A percentile compares a stretch with the other conserved stretches of the same genome.
These are phyloP conservation scores for Hylaea fasciaria DNA, from an alignment of 2,888 invertebrate genomes.

Conservation along the genomic window DNA sequence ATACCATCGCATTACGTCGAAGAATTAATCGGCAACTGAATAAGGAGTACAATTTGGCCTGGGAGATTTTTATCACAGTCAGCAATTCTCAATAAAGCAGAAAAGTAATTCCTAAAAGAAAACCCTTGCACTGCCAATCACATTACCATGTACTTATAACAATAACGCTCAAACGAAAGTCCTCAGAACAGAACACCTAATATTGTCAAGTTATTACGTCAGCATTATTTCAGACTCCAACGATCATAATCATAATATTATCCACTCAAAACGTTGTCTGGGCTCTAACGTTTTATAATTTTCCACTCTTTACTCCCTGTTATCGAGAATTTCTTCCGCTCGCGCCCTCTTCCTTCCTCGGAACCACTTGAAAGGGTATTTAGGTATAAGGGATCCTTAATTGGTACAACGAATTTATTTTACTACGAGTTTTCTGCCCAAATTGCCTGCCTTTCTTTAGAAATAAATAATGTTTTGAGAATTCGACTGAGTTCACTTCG, in stretches of 20 bases:
- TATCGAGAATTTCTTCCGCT: slow-evolving; percentile 80
- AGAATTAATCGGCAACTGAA: no score
- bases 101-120: slow-evolving; percentile 4
- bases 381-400: slow-evolving; percentile 78
- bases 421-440: slow-evolving; percentile 60
- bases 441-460: slow-evolving; percentile 49
- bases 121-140: slow-evolving; percentile 7
- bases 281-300: slow-evolving; percentile 75
- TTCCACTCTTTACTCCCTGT: slow-evolving; percentile 74
- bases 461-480: slow-evolving; percentile 45
- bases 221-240: slow-evolving; percentile 56
- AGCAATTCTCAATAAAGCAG: neutral
- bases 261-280: slow-evolving; percentile 63
- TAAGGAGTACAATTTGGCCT: neutral
- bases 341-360: slow-evolving; percentile 75
- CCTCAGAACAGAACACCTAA: slow-evolving; percentile 32
- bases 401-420: slow-evolving; percentile 77
- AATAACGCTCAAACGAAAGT: slow-evolving; percentile 23
- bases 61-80: neutral
- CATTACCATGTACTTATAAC: slow-evolving; percentile 24
- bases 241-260: slow-evolving; percentile 63
- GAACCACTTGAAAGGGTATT: slow-evolving; percentile 77
- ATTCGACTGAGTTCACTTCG: slow-evolving; percentile 37
- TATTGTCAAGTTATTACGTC: slow-evolving; percentile 37
- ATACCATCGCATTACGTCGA: no score